A percentile compares a stretch with the other conserved stretches of the same genome.
phyloP scores from a whole-genome alignment of 1,140 invertebrate species.

The Heterodera schachtii region DNA sequence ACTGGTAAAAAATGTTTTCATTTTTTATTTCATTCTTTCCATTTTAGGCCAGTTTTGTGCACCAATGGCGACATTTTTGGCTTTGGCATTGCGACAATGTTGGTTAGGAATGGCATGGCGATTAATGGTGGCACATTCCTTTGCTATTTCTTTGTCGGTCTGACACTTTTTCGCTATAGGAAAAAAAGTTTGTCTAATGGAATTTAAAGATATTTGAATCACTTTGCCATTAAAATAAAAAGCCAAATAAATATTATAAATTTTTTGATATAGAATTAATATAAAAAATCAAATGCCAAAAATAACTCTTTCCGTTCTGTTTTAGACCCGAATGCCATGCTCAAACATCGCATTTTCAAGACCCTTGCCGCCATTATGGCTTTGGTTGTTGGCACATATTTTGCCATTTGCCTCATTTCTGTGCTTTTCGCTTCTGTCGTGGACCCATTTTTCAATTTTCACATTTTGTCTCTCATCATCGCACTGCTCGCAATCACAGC shows the following conservation, averaged over 20 bases:
- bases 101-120: not conserved
- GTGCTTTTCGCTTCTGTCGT: not conserved
- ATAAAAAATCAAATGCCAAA: too few species aligned
- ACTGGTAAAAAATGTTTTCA: not conserved
- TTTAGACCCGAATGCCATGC: not conserved
- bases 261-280: too few species aligned
- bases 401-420: not conserved
- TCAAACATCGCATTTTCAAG: not conserved
- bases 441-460: not conserved
- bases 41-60: not conserved
- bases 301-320: not conserved
- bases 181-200: not conserved
- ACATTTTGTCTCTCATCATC: not conserved
- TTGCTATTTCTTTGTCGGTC: not conserved
- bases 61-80: not conserved
- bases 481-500: not conserved
- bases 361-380: conserved; percentile 1
- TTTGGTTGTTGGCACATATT: not conserved
- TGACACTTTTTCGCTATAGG: not conserved
- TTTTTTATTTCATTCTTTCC: not conserved
- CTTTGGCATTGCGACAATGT: not conserved
- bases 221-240: too few species aligned
- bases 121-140: not conserved
- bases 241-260: too few species aligned
- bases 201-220: too few species aligned